Evolutionary conservation across 2,888 invertebrate genomes (phyloP).

Genomic region (Oxystoma pomonae): DNA sequence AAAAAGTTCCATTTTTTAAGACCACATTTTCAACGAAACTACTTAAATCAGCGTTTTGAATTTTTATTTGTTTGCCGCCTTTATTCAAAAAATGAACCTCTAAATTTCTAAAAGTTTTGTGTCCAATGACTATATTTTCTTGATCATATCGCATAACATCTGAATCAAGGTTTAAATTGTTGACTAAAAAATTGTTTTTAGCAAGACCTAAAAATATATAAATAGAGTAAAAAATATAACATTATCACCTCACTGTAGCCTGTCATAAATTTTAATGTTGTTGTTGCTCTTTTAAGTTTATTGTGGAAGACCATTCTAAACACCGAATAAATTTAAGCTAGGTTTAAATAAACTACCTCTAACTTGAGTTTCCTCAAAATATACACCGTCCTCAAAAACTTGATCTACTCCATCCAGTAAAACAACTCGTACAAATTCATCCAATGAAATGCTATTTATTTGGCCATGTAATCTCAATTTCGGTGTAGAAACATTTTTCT

Average conservation of each 20-base stretch:
- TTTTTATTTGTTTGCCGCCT: conserved; percentile 29
- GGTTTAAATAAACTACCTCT: conserved; percentile 31
- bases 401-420: conserved; percentile 48
- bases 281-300: too few relatives aligned
- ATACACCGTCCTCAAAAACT: conserved; percentile 40
- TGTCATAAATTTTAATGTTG: too few relatives aligned
- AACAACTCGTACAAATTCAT: conserved; percentile 45
- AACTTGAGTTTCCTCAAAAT: conserved; percentile 33
- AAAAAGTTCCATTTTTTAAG: conserved; percentile 41
- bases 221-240: background rate
- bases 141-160: conserved; percentile 51
- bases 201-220: conserved; percentile 11
- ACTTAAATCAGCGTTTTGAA: conserved; percentile 49
- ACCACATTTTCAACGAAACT: conserved; percentile 50
- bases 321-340: too few relatives aligned
- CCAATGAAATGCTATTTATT: conserved; percentile 43
- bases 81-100: conserved; percentile 43
- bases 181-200: conserved; percentile 43
- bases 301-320: too few relatives aligned
- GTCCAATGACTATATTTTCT: conserved; percentile 47
- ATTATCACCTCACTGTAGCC: too few relatives aligned
- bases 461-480: conserved; percentile 39
- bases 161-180: conserved; percentile 49
- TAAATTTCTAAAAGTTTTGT: conserved; percentile 45
- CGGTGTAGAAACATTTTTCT: conserved; percentile 37